Percentiles rank a stretch among this genome's conserved stretches.
Conservation (phyloP, 2,797 vertebrate species). For the Hylomyscus alleni region DNA sequence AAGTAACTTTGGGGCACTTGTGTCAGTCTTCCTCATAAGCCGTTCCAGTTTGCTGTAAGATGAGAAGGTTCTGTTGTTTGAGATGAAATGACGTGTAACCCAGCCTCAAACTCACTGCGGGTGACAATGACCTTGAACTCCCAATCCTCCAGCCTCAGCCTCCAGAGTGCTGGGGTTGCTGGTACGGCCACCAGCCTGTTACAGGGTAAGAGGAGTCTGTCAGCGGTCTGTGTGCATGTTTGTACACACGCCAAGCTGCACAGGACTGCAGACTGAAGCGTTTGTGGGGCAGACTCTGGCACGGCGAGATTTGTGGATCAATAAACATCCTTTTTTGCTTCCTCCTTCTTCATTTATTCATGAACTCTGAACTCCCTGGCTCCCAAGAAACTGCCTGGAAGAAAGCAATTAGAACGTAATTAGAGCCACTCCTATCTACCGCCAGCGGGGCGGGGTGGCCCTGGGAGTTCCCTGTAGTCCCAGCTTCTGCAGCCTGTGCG, state of each 20-base stretch:
- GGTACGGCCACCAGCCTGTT: neutral
- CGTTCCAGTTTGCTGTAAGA: neutral
- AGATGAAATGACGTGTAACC: too few relatives aligned
- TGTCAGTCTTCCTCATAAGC: neutral
- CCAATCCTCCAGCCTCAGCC: neutral
- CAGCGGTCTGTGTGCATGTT: neutral
- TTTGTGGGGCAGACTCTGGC: conserved; percentile 66
- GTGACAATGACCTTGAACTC: neutral
- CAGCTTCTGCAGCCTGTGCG: neutral
- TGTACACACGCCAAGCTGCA: neutral
- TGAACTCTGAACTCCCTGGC: conserved; percentile 79
- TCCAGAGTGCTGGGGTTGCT: neutral
- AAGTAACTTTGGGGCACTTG: neutral
- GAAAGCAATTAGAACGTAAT: conserved; percentile 84
- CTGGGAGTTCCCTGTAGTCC: conserved; percentile 62
- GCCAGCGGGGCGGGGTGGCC: conserved; percentile 55
- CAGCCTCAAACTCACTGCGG: neutral
- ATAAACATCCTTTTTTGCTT: conserved; percentile 60
- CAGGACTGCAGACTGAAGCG: conserved; percentile 11
- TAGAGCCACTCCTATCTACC: conserved; percentile 80
- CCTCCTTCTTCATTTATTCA: conserved; percentile 67
- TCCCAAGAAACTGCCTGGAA: conserved; percentile 80
- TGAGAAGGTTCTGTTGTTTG: neutral
- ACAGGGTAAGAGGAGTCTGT: neutral
- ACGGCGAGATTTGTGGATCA: conserved; percentile 64